phyloP scores from a whole-genome alignment of 1,140 invertebrate species.

The Ceratina australensis region DNA sequence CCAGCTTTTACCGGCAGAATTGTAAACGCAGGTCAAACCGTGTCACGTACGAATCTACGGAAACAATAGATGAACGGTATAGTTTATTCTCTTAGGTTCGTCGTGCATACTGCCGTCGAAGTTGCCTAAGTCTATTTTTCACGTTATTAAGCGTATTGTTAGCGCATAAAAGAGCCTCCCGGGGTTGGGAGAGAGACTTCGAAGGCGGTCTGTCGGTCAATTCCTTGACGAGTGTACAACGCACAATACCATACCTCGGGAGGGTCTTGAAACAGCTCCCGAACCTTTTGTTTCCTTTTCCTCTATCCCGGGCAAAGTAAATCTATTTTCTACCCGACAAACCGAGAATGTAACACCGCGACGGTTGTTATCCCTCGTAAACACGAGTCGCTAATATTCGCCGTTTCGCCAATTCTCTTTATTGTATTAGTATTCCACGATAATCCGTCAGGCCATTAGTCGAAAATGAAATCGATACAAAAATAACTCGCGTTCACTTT shows the following conservation, averaged over 20 bases:
- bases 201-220: constrained; percentile 3
- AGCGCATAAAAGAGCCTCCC: constrained; percentile 4
- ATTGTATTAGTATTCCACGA: no score
- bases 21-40: background rate
- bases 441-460: no score
- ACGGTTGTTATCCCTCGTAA: background rate
- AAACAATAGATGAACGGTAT: background rate
- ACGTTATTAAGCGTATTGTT: constrained; percentile 19
- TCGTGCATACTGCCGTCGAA: background rate
- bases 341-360: no score
- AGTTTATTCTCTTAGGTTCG: background rate
- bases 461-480: no score
- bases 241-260: background rate
- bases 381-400: constrained; percentile 18
- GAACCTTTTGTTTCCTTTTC: background rate
- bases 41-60: background rate
- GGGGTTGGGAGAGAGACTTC: background rate
- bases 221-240: background rate
- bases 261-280: background rate
- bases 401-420: background rate
- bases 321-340: background rate
- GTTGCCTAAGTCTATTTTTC: constrained; percentile 13
- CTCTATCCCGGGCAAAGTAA: background rate
- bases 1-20: background rate
- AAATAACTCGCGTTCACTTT: background rate